Evolutionary conservation across 1,140 invertebrate species (phyloP), one percentile per base, ranked within the genome.

Genomic region (Parasteatoda tepidariorum): DNA sequence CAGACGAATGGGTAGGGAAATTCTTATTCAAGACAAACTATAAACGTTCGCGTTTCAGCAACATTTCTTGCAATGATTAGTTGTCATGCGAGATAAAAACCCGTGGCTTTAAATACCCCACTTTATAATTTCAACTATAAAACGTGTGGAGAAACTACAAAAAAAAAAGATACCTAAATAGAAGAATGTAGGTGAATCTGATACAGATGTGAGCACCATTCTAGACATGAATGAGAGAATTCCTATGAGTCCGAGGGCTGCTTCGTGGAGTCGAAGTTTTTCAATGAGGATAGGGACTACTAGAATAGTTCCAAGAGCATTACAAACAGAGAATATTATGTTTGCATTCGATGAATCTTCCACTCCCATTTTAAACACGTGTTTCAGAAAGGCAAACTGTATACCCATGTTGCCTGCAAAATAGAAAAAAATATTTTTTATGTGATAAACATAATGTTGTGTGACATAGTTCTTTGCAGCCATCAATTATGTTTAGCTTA

Each of bases 141-240:
- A n/a, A n/a, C n/a, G n/a, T n/a, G n/a, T n/a, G n/a, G n/a, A n/a
- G n/a, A n/a, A n/a, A n/a, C n/a, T n/a, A n/a, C n/a, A n/a, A n/a
- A n/a, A n/a, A n/a, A 48, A 48, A 48, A 13, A 48, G 1, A 13
- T 24, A 71, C 73, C 73, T 11, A 34, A 61, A 41, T 75, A 75
- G n/a, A 75, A 75, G 28, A 61, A 28, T 5, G 33, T 24, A 1
- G 15, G n/a, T 18, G 6, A 13, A 11, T 26, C 34, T 6, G 73
- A 55, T 0, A 75, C 31, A 2, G 73, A 61, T 18, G 57, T 41
- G 15, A 75, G 26, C 3, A 78, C 34, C 75, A 78, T 54, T 55
- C 67, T 78, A 24, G 75, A 41, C 26, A 78, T 78, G 18, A 67
- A 28, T 0, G 75, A 78, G n/a, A 78, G n/a, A 41, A 67, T 78